phyloP scores from a whole-genome alignment of 2,797 vertebrate genomes.

The Thalassophryne amazonica region DNA sequence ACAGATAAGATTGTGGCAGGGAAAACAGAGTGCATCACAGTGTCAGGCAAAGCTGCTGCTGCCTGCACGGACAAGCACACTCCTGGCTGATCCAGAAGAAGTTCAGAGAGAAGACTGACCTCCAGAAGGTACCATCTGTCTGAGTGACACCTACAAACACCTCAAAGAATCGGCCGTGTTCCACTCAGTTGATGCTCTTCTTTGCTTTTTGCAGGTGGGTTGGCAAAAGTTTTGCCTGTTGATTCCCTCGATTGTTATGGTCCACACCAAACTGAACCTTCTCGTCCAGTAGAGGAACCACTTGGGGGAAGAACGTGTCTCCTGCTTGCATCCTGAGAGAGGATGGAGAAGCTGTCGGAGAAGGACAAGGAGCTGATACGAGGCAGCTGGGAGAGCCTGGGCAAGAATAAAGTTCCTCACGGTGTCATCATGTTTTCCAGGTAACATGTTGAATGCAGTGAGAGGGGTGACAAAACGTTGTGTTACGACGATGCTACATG shows the following conservation, averaged over 20 bases:
- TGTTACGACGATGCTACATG: background rate
- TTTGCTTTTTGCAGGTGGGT: constrained; percentile 61
- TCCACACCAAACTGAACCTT: constrained; percentile 30
- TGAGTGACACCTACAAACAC: constrained; percentile 6
- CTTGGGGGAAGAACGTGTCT: constrained; percentile 46
- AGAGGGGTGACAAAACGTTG: too few relatives aligned
- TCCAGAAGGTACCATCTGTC: constrained; percentile 62
- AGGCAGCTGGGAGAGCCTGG: constrained; percentile 89
- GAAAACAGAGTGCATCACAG: constrained; percentile 68
- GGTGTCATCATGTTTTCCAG: constrained; percentile 89
- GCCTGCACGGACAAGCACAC: constrained; percentile 30
- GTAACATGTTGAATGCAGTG: too few relatives aligned
- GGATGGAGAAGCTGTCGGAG: constrained; percentile 79
- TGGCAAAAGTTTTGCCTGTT: constrained; percentile 42
- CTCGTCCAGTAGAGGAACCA: constrained; percentile 55
- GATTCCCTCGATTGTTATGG: constrained; percentile 39
- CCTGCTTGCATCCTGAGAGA: constrained; percentile 42
- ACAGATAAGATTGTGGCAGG: constrained; percentile 71
- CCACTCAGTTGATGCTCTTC: constrained; percentile 35
- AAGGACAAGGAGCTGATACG: constrained; percentile 88
- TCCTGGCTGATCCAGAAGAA: constrained; percentile 43
- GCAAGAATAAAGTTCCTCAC: constrained; percentile 88
- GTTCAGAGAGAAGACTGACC: constrained; percentile 63
- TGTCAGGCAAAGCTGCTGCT: constrained; percentile 66
- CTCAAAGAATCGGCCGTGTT: constrained; percentile 8